Percentiles rank a stretch among this genome's conserved stretches.
phyloP scores from a whole-genome alignment of 2,797 vertebrate species.

The Neosilurus hyrtlii region DNA sequence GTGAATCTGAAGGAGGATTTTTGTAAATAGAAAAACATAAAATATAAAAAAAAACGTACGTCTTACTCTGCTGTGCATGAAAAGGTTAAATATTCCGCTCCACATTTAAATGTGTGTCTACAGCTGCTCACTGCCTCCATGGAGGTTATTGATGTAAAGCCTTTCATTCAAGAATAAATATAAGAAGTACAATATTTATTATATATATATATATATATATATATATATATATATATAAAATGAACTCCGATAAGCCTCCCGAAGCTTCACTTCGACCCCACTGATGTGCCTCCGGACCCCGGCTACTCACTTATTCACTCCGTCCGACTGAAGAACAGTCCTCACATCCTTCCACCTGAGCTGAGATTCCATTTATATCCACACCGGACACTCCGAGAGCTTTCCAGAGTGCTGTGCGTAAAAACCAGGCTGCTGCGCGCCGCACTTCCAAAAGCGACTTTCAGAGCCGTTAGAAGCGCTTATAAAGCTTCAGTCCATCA shows the following conservation, averaged over 20 bases:
- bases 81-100: neutral
- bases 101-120: neutral
- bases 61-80: neutral
- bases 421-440: neutral
- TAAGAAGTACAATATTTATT: neutral
- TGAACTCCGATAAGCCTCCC: no score
- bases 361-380: neutral
- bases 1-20: neutral
- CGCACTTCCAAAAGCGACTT: neutral
- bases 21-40: no score
- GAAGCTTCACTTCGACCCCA: neutral
- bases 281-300: neutral
- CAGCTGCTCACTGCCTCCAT: neutral
- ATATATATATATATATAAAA: no score
- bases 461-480: neutral
- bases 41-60: no score
- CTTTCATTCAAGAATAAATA: no score
- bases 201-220: no score
- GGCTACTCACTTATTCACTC: neutral
- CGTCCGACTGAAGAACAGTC: neutral
- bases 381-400: neutral
- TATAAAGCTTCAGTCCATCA: neutral
- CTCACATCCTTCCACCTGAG: neutral
- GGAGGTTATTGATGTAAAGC: no score
- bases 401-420: neutral